Evolutionary conservation across 2,797 vertebrate species (phyloP), one percentile per base, ranked within the genome.

Genomic region (Miichthys miiuy): DNA sequence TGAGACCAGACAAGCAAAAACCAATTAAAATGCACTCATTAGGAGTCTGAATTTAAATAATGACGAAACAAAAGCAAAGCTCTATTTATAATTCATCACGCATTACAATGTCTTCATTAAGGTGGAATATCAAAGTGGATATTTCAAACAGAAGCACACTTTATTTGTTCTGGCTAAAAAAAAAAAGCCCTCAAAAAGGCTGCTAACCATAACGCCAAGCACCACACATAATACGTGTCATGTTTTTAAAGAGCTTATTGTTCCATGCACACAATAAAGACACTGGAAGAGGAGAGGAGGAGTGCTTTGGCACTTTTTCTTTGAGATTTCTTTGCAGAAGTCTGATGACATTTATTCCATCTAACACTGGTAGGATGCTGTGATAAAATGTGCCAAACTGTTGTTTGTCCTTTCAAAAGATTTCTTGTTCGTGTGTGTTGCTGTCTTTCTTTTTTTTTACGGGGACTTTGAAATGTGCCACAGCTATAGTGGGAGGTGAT

Each of bases 401-500:
- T 88, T 85, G 80, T 87, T 75, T 79, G 23, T 80, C 51, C 64
- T 84, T 79, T 65, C 17, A 69, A 71, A 71, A 82, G 68, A 66
- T 72, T 80, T 56, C 34, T 72, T 81, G 72, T 82, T 56, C 34
- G 8, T 68, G 17, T 48, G 25, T 68, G 60, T 50, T 47, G 34
- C 50, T 41, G 50, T 52, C 34, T 38, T 38, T 38, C 34, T 27
- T 8, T 46, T 64, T 64, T 62, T 47, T 70, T 46, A 54, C 55
- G 9, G 34, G n/a, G 54, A 82, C 56, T 82, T 77, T 84, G 30
- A 85, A 70, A 81, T 68, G 82, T 85, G 64, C 67, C 46, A 81
- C 68, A 56, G 82, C 82, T 90, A 90, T 70, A 90, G 93, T 94
- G 90, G 89, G 94, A 95, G 91, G 92, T 95, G 89, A 90, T 85